Conservation (phyloP, 2,113 vertebrate genomes). For the Anolis sagrei region DNA sequence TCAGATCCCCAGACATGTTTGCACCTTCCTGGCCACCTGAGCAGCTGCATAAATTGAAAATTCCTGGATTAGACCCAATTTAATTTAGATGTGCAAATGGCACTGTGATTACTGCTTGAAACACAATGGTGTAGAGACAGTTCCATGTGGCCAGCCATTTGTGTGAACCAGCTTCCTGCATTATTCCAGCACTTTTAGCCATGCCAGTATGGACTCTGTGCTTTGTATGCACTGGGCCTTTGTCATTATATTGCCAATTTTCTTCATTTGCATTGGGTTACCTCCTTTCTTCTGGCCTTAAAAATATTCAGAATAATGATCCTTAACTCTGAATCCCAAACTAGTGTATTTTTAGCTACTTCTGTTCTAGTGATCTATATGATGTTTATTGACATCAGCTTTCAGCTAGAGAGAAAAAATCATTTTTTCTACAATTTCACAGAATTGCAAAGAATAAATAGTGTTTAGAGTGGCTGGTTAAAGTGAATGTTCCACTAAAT, state of each 20-base stretch:
- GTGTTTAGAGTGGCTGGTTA: slow-evolving; percentile 13
- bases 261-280: slow-evolving; percentile 4
- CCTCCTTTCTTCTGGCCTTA: no score
- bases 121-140: neutral
- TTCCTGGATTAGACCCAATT: slow-evolving; percentile 22
- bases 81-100: slow-evolving; percentile 12
- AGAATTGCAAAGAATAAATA: neutral
- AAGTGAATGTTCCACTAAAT: slow-evolving; percentile 35
- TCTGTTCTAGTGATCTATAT: neutral
- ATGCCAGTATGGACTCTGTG: neutral
- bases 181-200: neutral
- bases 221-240: neutral
- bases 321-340: neutral
- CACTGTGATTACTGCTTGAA: slow-evolving; percentile 9
- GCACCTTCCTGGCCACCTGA: slow-evolving; percentile 9
- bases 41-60: neutral
- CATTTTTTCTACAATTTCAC: slow-evolving; percentile 4
- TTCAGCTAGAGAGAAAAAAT: slow-evolving; percentile 7
- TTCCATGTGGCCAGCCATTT: neutral
- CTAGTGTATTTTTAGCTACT: neutral
- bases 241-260: neutral
- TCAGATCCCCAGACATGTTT: neutral
- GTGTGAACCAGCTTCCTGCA: neutral
- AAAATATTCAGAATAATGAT: no score
- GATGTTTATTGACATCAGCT: neutral